These are phyloP conservation scores for Halcyon chelicuti DNA, from an alignment of 2,797 vertebrate species.

Conservation along the genomic window DNA sequence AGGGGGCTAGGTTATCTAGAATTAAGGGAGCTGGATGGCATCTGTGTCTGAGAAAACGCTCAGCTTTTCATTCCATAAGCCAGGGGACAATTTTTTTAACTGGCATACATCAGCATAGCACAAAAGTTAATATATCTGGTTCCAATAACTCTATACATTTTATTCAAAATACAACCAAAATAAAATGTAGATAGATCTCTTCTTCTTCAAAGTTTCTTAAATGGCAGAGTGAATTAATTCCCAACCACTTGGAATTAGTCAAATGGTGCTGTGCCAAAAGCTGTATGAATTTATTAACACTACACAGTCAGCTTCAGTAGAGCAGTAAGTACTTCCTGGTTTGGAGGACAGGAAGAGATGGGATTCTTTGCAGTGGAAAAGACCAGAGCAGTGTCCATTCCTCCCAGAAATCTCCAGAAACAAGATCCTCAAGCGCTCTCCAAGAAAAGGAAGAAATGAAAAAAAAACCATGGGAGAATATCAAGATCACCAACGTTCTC, in stretches of 20 bases:
- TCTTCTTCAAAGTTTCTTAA: slow-evolving; percentile 11
- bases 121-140: neutral
- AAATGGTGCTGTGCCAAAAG: neutral
- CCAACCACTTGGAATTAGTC: neutral
- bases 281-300: neutral
- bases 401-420: neutral
- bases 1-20: neutral
- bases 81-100: neutral
- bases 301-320: neutral
- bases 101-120: neutral
- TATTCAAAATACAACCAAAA: slow-evolving; percentile 14
- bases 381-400: neutral
- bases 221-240: neutral
- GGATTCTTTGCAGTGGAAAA: neutral
- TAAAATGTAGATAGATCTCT: neutral
- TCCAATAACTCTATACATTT: neutral
- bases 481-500: neutral
- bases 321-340: neutral
- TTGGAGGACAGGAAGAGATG: neutral
- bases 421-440: neutral
- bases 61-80: neutral
- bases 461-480: neutral
- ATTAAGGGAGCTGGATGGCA: neutral
- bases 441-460: neutral
- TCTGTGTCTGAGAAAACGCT: neutral